Base-by-base conservation (phyloP, 2,113 vertebrate species). In the Cyprinodon brontotheroides region DNA sequence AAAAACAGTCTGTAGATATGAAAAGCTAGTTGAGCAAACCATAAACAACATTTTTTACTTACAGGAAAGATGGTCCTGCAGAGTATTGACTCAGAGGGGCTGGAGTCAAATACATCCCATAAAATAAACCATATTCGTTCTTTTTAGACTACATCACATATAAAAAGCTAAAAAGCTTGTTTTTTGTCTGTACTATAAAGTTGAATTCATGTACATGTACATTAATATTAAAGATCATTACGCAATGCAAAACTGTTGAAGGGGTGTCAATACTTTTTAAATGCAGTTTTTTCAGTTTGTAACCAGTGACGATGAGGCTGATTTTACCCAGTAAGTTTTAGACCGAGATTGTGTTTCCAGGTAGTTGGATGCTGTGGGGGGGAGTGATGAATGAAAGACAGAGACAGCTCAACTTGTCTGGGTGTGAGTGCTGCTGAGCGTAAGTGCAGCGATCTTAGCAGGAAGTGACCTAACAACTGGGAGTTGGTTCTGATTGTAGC, bases 271-370 rank as follows among this genome's bases (percentile, higher is more conserved):
- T 17, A 53, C 50, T 53, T 53, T 53, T 53, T 17, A 17, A 53
- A 53, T 53, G 14, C 14, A 53, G 5, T 6, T 17, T 72, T 61
- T 79, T 79, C 64, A n/a, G 11, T 65, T 14, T 15, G 62, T 53
- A 65, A 40, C 47, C 70, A 65, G 79, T 74, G 45, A 81, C 66
- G 79, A 84, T 65, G 65, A 78, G 70, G 41, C 70, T 70, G 80
- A 73, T 89, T 82, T 88, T 73, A 80, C 81, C 72, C 68, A 72
- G 80, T 86, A 79, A 74, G 69, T 45, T 70, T 77, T 70, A 70
- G 72, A 60, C 66, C 70, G 78, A 80, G 60, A 22, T 57, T 81
- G 72, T 79, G 75, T 75, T 65, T 62, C 79, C 79, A 82, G 83
- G 84, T 84, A 77, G 80, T 71, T 77, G 71, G 62, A 86, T 79